A percentile compares a stretch with the other conserved stretches of the same genome.
phyloP scores from a whole-genome alignment of 1,140 invertebrate genomes.

The Euura lappo region DNA sequence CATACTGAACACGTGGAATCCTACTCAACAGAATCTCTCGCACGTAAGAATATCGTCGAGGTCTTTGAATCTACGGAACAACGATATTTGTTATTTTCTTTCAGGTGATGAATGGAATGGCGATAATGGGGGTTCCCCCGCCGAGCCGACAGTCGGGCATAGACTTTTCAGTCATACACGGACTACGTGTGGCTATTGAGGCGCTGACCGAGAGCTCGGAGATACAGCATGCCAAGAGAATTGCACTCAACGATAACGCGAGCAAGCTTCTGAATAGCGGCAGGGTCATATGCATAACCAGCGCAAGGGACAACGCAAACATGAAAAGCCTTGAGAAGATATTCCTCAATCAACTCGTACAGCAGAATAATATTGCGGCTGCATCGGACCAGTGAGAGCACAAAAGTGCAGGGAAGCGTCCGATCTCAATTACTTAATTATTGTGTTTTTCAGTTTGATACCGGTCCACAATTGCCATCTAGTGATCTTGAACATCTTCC shows the following conservation, averaged over 20 bases:
- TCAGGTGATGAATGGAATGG: constrained; percentile 75
- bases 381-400: constrained; percentile 64
- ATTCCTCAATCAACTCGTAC: constrained; percentile 76
- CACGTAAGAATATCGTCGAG: constrained; percentile 64
- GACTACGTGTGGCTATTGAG: constrained; percentile 86
- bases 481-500: constrained; percentile 87
- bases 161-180: constrained; percentile 81
- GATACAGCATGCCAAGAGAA: constrained; percentile 67
- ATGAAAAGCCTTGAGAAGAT: constrained; percentile 86
- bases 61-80: too few species aligned
- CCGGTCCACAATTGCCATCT: constrained; percentile 86
- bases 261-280: constrained; percentile 71
- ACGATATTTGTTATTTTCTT: constrained; percentile 16
- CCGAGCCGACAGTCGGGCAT: constrained; percentile 59
- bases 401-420: constrained; percentile 13
- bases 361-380: constrained; percentile 80
- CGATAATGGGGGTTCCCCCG: constrained; percentile 73
- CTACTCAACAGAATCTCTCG: constrained; percentile 81
- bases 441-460: constrained; percentile 66
- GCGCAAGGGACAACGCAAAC: constrained; percentile 81
- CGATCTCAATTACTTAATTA: constrained; percentile 22
- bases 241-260: constrained; percentile 65
- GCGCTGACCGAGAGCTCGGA: constrained; percentile 83
- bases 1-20: constrained; percentile 82
- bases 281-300: constrained; percentile 88